These are phyloP conservation scores for Theretra japonica DNA, from an alignment of 2,888 invertebrate genomes.

Conservation along the genomic window DNA sequence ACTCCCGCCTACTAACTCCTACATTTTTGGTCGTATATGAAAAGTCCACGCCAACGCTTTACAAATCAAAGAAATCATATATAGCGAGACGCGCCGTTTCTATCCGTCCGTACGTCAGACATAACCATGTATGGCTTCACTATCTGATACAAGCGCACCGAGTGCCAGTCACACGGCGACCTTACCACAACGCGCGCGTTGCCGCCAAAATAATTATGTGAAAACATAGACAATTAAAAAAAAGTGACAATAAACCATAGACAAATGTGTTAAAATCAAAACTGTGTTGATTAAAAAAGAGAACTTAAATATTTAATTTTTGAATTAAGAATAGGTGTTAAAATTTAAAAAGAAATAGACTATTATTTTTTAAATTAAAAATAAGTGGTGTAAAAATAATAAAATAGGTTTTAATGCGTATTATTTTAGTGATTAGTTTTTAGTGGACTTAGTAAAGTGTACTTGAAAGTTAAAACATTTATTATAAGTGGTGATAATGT, in stretches of 20 bases:
- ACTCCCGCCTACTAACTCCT: neutral
- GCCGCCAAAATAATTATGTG: constrained; percentile 21
- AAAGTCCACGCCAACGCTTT: constrained; percentile 9
- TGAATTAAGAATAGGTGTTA: constrained; percentile 4
- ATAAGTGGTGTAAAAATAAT: neutral
- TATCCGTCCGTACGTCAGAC: constrained; percentile 46
- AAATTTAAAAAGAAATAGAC: neutral
- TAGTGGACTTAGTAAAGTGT: neutral
- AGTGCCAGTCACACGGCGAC: constrained; percentile 67
- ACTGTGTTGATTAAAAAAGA: neutral
- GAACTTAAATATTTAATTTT: neutral
- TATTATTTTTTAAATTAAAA: neutral
- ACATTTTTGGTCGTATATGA: constrained; percentile 4
- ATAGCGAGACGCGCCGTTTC: constrained; percentile 15
- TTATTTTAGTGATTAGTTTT: neutral
- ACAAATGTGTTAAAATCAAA: neutral
- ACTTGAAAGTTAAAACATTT: neutral
- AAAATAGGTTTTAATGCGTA: neutral
- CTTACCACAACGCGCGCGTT: constrained; percentile 57
- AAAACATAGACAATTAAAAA: constrained; percentile 1
- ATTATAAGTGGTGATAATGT: neutral
- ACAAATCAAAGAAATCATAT: constrained; percentile 23
- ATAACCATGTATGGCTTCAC: constrained; percentile 61
- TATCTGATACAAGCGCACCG: constrained; percentile 45
- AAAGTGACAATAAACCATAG: neutral